Evolutionary conservation across 2,797 vertebrate genomes (phyloP), one percentile per base, ranked within the genome.

Genomic region (Myripristis jacobus): DNA sequence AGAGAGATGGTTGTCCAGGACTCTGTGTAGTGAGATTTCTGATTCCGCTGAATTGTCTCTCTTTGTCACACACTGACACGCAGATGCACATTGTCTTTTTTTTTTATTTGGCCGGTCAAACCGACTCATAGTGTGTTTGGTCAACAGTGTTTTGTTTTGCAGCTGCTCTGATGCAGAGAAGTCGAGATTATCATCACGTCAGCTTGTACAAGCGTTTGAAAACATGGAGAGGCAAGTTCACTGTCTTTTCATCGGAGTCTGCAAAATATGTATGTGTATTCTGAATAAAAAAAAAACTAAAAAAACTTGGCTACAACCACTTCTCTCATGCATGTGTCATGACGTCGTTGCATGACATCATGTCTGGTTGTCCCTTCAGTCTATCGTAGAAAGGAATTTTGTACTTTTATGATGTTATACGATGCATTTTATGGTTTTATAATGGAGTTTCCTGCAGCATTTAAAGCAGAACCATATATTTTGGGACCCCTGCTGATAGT

Each of bases 371-470:
- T 85, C 80, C 77, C 72, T 73, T 36, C 29, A 62, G 73, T 74
- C 71, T 61, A 71, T 78, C 72, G 81, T 36, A 69, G 68, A 68
- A 6, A 61, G 69, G 70, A 87, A 73, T 82, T 63, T 68, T 53
- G 56, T 57, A 31, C 55, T 89, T 89, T 89, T 81, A 90, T 84
- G 72, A 85, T 80, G 80, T 79, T 89, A 90, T 73, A 88, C 50
- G 69, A 89, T 85, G 77, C 65, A 2, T 91, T 90, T 87, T 82
- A 89, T 83, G 69, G 67, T 73, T 89, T 88, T 38, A 73, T 85
- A 77, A 87, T 79, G 53, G 51, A 70, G 44, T 72, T 86, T 88
- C 76, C 77, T 77, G 75, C 76, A 82, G 65, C 41, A 67, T 80
- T 87, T 80, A 78, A 77, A 91, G 70, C n/a, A 12, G 46, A 12